Evolutionary conservation across 2,113 vertebrate genomes (phyloP), one percentile per base, ranked within the genome.

Genomic region (Gallinago media): DNA sequence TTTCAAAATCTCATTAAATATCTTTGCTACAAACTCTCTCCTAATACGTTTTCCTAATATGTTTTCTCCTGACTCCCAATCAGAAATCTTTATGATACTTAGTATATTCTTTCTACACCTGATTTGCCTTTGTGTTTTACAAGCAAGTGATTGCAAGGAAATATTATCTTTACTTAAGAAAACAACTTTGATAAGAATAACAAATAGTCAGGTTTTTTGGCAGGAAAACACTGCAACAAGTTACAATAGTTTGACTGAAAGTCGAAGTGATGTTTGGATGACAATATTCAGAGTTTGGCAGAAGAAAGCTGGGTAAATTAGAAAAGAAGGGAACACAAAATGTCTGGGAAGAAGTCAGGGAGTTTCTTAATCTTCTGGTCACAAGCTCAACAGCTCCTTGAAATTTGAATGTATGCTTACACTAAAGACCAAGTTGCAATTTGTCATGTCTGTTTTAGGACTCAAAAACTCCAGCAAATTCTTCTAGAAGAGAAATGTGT

Each of bases 1-100:
- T 92, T 91, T 94, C 49, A 76, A 91, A 67, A 54, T 59, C 11
- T 89, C 76, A 95, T 84, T 84, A 82, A 95, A 91, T 63, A 85
- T 47, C 44, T 95, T 92, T 92, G 11, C 47, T 83, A 52, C 65
- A 83, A 78, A 72, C 12, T 66, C 66, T 81, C 32, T 68, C 87
- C 86, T 81, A 88, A 89, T 46, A 86, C n/a, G n/a, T n/a, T n/a
- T n/a, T n/a, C n/a, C n/a, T n/a, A n/a, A n/a, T n/a, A 61, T 71
- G 46, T 52, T 80, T 91, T 86, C 40, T 84, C 27, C 49, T 73
- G 29, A 52, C 55, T 92, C 44, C 9, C 36, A 91, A 52, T 76
- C 31, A 78, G 40, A 82, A 76, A 63, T 63, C 42, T 50, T 81
- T 76, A 44, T 20, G 36, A 62, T 68, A 44, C 32, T 88, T 84